These are phyloP conservation scores for Rhyacichthys aspro DNA, from an alignment of 2,797 vertebrate species.

Conservation along the genomic window DNA sequence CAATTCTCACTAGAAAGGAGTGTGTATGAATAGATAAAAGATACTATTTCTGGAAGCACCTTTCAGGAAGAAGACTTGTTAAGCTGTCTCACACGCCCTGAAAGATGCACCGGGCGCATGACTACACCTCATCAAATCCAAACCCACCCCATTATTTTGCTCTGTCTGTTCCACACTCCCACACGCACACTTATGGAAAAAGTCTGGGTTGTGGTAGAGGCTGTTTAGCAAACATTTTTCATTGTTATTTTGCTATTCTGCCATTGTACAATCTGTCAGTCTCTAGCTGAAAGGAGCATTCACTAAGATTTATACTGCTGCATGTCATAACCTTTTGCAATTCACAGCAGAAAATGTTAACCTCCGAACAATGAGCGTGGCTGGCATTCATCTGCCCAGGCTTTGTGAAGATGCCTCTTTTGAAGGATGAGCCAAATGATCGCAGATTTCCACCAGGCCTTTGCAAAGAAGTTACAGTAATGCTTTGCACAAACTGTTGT, in stretches of 20 bases:
- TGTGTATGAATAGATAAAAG: conserved; percentile 50
- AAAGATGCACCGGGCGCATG: conserved; percentile 12
- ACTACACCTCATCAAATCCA: conserved; percentile 21
- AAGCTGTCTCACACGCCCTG: conserved; percentile 8
- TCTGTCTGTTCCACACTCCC: background rate
- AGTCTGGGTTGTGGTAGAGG: conserved; percentile 3
- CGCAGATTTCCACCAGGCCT: background rate
- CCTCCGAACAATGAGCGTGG: conserved; percentile 6
- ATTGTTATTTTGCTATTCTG: conserved; percentile 16
- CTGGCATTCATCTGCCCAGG: conserved; percentile 2
- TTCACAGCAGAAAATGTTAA: conserved; percentile 20
- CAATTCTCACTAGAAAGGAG: conserved; percentile 31
- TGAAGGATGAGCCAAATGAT: conserved; percentile 1
- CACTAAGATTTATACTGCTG: conserved; percentile 13
- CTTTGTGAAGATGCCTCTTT: background rate
- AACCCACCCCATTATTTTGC: conserved; percentile 18
- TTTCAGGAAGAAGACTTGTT: conserved; percentile 30
- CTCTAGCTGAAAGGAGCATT: conserved; percentile 7
- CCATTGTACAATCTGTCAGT: background rate
- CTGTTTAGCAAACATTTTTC: conserved; percentile 7
- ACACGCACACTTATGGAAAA: background rate
- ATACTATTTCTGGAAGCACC: conserved; percentile 45
- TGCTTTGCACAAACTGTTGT: background rate
- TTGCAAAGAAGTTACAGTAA: conserved; percentile 1
- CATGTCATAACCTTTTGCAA: conserved; percentile 13